These are phyloP conservation scores for Austrolebias charrua DNA, from an alignment of 2,797 vertebrate species.

Conservation along the genomic window DNA sequence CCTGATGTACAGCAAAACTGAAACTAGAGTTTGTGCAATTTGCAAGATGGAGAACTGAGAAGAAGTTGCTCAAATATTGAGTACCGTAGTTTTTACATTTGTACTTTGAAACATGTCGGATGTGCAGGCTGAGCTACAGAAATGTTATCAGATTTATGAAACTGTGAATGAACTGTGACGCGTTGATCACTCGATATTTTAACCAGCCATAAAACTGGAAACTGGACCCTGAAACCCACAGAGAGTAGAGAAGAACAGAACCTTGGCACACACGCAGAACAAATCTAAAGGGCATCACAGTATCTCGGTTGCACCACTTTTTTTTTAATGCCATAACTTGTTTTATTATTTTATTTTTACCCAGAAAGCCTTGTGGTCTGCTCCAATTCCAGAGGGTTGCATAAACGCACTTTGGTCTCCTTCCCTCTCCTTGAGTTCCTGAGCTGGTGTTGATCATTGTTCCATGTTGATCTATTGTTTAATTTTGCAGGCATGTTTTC, in stretches of 20 bases:
- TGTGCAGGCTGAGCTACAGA: constrained; percentile 9
- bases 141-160: constrained; percentile 62
- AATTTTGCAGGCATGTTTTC: constrained; percentile 75
- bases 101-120: constrained; percentile 4
- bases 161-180: constrained; percentile 49
- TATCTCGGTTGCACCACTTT: constrained; percentile 71
- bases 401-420: constrained; percentile 55
- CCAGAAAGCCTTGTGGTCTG: constrained; percentile 68
- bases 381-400: constrained; percentile 61
- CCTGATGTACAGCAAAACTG: constrained; percentile 1
- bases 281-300: constrained; percentile 58
- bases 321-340: constrained; percentile 59
- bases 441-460: constrained; percentile 66
- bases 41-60: constrained; percentile 10
- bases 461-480: constrained; percentile 80
- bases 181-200: constrained; percentile 43
- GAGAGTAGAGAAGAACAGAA: constrained; percentile 60
- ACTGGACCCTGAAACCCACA: constrained; percentile 49
- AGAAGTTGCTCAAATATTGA: constrained; percentile 41
- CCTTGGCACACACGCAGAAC: constrained; percentile 55
- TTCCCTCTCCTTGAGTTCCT: constrained; percentile 33
- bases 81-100: too few species aligned
- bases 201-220: constrained; percentile 53
- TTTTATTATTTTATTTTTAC: constrained; percentile 47
- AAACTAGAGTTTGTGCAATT: constrained; percentile 28